Evolutionary conservation across 1,140 invertebrate species (phyloP), one percentile per base, ranked within the genome.

Genomic region (Leptinotarsa texana): DNA sequence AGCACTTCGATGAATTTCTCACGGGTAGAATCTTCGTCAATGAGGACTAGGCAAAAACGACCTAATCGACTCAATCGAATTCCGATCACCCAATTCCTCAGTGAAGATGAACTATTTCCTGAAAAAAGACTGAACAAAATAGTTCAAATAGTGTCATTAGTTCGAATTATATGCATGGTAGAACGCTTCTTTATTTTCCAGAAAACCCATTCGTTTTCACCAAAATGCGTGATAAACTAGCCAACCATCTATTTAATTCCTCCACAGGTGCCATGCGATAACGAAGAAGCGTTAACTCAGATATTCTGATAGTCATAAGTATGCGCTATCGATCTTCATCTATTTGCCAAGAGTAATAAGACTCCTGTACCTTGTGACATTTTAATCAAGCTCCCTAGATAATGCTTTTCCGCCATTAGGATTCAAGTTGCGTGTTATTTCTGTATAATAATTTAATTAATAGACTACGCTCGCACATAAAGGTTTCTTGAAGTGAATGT

Each of bases 351-450:
- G 51, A 57, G n/a, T 57, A 57, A 57, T 57, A 57, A 57, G 51
- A 57, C 51, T 15, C 3, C 17, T 57, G 15, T 57, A 57, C 51
- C 51, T 57, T 57, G 51, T 57, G 51, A 57, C 51, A 57, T 57
- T 57, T 57, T 57, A 57, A 57, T 57, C 51, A 57, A 57, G 51
- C 51, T 57, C 5, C 15, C 17, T 57, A 57, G 51, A 57, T 57
- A 57, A 57, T 57, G 51, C 51, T 13, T 57, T 57, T 57, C 51
- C 51, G n/a, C 51, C 51, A 57, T 57, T 57, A 57, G 51, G 51
- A 57, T 57, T 15, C 51, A 57, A 17, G 51, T 57, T 57, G 51
- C 51, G 51, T 57, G 51, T 57, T 57, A 18, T 57, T 57, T 13
- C n/a, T 17, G 51, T 17, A 57, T 15, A 18, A 57, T 57, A 57